A percentile compares a stretch with the other conserved stretches of the same genome.
Conservation (phyloP, 2,113 vertebrate genomes). For the Geococcyx californianus region DNA sequence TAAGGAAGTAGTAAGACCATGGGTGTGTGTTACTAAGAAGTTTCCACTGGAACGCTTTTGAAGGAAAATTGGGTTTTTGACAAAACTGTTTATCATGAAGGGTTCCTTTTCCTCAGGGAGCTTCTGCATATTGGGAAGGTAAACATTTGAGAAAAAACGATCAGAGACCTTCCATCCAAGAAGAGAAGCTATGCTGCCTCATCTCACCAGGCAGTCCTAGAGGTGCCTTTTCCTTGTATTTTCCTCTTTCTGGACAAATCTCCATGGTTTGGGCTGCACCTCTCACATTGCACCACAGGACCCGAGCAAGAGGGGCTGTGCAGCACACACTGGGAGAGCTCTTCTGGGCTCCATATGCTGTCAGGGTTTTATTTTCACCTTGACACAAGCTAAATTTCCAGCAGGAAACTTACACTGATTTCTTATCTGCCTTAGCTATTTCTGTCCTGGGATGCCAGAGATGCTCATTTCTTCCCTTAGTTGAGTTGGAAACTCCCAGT, state of each 20-base stretch:
- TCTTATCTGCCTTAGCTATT: background rate
- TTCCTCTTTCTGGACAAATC: background rate
- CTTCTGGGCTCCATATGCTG: background rate
- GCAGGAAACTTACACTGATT: background rate
- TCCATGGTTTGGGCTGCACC: background rate
- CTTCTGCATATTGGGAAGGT: background rate
- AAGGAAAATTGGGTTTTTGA: slow-evolving; percentile 8
- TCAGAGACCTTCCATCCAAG: background rate
- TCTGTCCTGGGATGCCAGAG: background rate
- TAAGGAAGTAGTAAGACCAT: background rate
- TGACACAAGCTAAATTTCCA: background rate
- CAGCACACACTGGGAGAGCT: background rate
- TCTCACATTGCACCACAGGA: background rate
- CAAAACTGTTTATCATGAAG: slow-evolving; percentile 9
- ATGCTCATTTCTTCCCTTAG: background rate
- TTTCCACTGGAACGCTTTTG: background rate
- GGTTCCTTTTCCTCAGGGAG: background rate
- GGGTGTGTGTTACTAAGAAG: background rate
- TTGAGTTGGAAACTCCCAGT: background rate
- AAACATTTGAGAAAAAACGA: background rate
- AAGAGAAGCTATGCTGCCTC: background rate
- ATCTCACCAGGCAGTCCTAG: background rate
- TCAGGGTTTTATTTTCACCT: fast-evolving
- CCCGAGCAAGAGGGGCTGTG: background rate
- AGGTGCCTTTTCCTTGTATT: background rate